Evolutionary conservation across 35 echinoderm and acorn worm genomes (phyloP).

Genomic region (Anneissia japonica): DNA sequence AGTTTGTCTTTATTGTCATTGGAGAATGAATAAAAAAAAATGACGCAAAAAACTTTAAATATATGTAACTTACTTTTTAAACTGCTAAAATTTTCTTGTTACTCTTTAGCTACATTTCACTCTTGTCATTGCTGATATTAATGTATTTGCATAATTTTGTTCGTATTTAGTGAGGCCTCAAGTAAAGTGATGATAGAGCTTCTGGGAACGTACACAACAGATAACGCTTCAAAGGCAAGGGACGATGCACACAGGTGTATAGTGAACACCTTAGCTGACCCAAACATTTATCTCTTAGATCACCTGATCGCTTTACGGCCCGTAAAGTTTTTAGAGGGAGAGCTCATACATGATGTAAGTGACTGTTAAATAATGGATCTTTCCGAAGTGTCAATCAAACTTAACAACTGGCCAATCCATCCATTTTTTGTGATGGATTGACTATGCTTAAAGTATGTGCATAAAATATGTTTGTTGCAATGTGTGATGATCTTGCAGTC

Average conservation of each 20-base stretch:
- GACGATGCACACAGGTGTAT: conserved; percentile 95
- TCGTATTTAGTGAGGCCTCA: conserved; percentile 58
- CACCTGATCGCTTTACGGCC: conserved; percentile 85
- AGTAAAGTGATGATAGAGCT: conserved; percentile 91
- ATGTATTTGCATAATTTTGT: no score
- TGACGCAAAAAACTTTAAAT: neutral
- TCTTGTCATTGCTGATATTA: no score
- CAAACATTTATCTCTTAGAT: conserved; percentile 85
- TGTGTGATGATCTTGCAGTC: neutral
- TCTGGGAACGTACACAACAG: conserved; percentile 80
- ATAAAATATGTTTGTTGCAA: neutral
- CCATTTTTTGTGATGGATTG: neutral
- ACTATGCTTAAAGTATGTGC: no score
- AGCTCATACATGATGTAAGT: conserved; percentile 86
- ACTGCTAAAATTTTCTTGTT: neutral
- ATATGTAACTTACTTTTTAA: neutral
- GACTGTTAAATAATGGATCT: no score
- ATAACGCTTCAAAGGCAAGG: conserved; percentile 81
- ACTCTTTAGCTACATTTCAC: neutral
- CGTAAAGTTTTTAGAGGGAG: conserved; percentile 93
- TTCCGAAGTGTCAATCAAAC: no score
- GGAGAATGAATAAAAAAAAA: neutral
- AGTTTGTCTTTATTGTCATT: neutral
- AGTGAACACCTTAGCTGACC: conserved; percentile 72
- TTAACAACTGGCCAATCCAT: no score